A percentile compares a stretch with the other conserved stretches of the same genome.
phyloP scores from a whole-genome alignment of 2,113 vertebrate genomes.

The Nothoprocta pentlandii region DNA sequence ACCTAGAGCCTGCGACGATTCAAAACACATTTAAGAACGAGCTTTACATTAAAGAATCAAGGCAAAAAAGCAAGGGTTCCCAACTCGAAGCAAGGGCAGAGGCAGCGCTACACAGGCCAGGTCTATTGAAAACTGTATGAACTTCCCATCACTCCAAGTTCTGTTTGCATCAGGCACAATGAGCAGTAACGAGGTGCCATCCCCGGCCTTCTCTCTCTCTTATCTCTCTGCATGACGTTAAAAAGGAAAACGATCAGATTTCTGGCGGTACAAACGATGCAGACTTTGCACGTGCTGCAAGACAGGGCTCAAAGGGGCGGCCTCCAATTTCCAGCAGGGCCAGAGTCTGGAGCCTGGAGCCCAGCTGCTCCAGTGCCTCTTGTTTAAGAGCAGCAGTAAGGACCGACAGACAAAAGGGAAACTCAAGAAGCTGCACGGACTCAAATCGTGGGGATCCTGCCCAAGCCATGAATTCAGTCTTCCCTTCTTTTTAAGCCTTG shows the following conservation, averaged over 20 bases:
- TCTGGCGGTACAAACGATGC: not conserved
- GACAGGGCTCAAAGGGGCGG: not conserved
- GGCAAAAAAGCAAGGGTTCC: not conserved
- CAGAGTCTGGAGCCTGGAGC: not conserved
- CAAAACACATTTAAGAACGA: not conserved
- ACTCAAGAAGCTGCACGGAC: not conserved
- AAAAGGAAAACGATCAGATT: not conserved
- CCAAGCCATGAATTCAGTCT: not conserved
- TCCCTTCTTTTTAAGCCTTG: not conserved
- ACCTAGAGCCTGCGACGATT: not conserved
- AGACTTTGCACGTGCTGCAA: not conserved
- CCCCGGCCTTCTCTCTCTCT: not conserved
- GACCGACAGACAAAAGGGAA: not conserved
- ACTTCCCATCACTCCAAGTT: not conserved
- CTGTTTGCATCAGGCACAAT: not conserved
- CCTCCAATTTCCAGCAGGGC: not conserved
- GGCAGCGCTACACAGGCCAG: not conserved
- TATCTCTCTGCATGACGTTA: not conserved
- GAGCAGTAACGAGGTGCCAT: not conserved
- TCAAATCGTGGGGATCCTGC: not conserved
- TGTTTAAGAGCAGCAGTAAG: not conserved
- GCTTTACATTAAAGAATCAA: not conserved
- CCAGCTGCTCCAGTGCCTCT: not conserved
- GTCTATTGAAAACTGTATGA: not conserved
- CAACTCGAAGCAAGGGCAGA: not conserved